phyloP scores from a whole-genome alignment of 2,797 vertebrate genomes.

The Antennarius maculatus region DNA sequence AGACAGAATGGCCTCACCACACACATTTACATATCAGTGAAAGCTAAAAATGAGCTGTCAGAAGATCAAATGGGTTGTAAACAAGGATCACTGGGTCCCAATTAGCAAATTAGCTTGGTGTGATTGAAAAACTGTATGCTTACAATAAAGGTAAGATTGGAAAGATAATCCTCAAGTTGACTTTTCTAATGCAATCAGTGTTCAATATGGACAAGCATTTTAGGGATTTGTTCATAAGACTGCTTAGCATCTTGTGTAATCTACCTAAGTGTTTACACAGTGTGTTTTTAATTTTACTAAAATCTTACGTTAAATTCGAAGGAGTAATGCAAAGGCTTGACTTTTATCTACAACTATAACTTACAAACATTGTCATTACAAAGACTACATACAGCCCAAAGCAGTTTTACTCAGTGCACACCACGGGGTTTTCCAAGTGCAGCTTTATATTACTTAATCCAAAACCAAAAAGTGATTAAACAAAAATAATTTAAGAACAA shows the following conservation, averaged over 20 bases:
- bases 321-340: background rate
- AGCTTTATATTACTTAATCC: slow-evolving; percentile 27
- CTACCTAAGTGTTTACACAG: background rate
- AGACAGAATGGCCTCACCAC: background rate
- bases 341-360: slow-evolving; percentile 22
- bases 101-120: background rate
- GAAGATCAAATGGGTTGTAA: slow-evolving; percentile 1
- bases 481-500: slow-evolving; percentile 28
- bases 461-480: slow-evolving; percentile 40
- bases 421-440: slow-evolving; percentile 9
- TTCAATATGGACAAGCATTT: background rate
- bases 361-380: slow-evolving; percentile 26
- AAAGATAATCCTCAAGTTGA: background rate
- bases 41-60: slow-evolving; percentile 2
- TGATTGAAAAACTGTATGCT: background rate
- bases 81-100: background rate
- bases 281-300: background rate
- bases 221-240: background rate
- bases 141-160: background rate
- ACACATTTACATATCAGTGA: background rate
- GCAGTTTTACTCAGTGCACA: slow-evolving; percentile 6
- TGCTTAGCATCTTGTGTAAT: background rate
- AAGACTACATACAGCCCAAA: slow-evolving; percentile 22
- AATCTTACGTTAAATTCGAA: background rate
- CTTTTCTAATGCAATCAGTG: background rate